Base-by-base conservation (phyloP, 2,113 vertebrate species). In the Ceyx cyanopectus region DNA sequence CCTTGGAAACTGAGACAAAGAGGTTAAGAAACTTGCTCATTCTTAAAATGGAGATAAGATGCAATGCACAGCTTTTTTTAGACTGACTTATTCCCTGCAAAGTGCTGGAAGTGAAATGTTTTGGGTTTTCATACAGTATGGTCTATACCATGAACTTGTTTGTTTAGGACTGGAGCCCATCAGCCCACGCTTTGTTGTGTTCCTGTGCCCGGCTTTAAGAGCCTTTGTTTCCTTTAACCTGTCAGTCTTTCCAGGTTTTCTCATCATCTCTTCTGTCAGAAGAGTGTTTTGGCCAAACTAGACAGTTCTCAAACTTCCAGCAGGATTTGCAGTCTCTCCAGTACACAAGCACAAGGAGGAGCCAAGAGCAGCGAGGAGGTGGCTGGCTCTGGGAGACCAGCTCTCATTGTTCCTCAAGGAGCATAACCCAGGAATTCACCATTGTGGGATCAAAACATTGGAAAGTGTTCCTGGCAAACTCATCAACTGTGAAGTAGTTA, bases 1-100 rank as follows among this genome's bases (percentile, higher is more conserved):
- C 92, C 94, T 93, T 94, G 94, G 95, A 85, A 95, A 95, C 92
- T 43, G 86, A 96, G 81, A 96, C 94, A 95, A 93, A 94, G 91
- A 93, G 83, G 70, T 90, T 92, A 89, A 95, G 92, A 84, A 91
- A 93, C 74, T 89, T 92, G 72, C 56, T 87, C 63, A 58, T 91
- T 93, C 87, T 89, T 91, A 67, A 85, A 81, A 74, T 40, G 78
- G 81, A 90, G 95, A 94, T 94, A 94, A 96, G 86, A 83, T 77
- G 62, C 54, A 76, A 37, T 14, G 30, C 60, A 34, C 30, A 45
- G 73, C 62, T 86, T 81, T 63, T 83, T 95, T 88, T 34, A 67
- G 77, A 57, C 66, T 79, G 7, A 0, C 62, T 81, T 85, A 66
- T 11, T 67, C 26, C 73, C 32, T 75, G 43, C 58, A 30, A 18